Evolutionary conservation across 2,888 invertebrate genomes (phyloP), one percentile per base, ranked within the genome.

Genomic region (Oscheius sp.): DNA sequence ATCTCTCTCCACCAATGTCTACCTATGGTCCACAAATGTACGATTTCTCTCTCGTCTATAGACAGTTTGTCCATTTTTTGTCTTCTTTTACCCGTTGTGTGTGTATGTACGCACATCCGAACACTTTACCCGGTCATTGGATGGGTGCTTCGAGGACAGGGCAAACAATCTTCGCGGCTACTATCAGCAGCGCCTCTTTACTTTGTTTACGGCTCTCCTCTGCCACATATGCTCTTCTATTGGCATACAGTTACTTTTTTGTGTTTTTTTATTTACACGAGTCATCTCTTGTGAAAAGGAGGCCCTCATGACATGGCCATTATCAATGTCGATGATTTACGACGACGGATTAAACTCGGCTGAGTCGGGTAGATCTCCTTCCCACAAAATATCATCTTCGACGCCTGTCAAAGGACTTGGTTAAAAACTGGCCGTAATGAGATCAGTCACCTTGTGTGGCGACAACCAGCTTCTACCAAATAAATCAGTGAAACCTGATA

Each of bases 311-410:
- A 66, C 66, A 66, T 18, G 35, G 52, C n/a, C 49, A 66, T 66
- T 66, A 66, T 66, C 66, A 66, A 49, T 49, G 46, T 18, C 52
- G 66, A 52, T 66, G 66, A 66, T 66, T 66, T 66, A 66, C 66
- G 35, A 29, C 27, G n/a, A 9, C 27, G 27, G n/a, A 45, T 45
- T 61, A 58, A 58, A 58, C 58, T 58, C 58, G 29, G 56, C 25
- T 7, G 21, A 25, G n/a, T 29, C 25, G 13, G n/a, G n/a, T 29
- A 7, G 27, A 13, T n/a, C n/a, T n/a, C n/a, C n/a, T n/a, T 27
- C 23, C n/a, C 49, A 13, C 6, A 58, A 25, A 58, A 58, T 16
- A 35, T 27, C 35, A 35, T 35, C 9, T 35, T 35, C n/a, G 1
- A 12, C n/a, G 21, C 25, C 53, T 53, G 25, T 53, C 25, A 1